These are phyloP conservation scores for Spilogale gracilis DNA, from an alignment of 2,113 vertebrate genomes.

Conservation along the genomic window DNA sequence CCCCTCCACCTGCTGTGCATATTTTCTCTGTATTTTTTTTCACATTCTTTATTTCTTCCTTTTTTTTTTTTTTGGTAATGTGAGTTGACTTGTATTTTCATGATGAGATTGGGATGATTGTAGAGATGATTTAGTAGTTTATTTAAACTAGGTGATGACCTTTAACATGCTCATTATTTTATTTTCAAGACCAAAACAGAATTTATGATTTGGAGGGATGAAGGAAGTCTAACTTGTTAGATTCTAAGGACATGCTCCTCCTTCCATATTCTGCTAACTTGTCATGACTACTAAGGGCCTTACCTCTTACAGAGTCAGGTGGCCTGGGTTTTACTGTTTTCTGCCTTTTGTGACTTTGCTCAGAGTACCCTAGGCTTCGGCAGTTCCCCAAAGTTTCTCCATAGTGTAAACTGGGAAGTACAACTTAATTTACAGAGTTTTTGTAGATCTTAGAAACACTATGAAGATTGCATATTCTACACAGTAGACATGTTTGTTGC, in stretches of 20 bases:
- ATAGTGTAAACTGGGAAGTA: not conserved
- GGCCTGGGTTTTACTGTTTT: not conserved
- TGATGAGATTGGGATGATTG: conserved; percentile 56
- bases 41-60: not conserved
- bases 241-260: not conserved
- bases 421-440: not conserved
- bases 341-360: not conserved
- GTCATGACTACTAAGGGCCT: not conserved
- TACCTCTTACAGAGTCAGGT: not conserved
- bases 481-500: not conserved
- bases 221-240: not conserved
- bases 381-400: not conserved
- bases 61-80: conserved; percentile 19
- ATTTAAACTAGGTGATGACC: conserved; percentile 79
- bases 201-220: not conserved
- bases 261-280: not conserved
- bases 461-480: not conserved
- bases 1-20: conserved; percentile 76
- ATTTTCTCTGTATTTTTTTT: conserved; percentile 78
- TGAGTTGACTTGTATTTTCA: conserved; percentile 68
- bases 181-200: conserved; percentile 61
- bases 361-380: not conserved
- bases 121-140: conserved; percentile 78
- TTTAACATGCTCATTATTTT: conserved; percentile 78
- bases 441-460: not conserved